Percentiles rank a stretch among this genome's conserved stretches.
Evolutionary conservation across 2,888 invertebrate species (phyloP).

Genomic region (Luffia ferchaultella): DNA sequence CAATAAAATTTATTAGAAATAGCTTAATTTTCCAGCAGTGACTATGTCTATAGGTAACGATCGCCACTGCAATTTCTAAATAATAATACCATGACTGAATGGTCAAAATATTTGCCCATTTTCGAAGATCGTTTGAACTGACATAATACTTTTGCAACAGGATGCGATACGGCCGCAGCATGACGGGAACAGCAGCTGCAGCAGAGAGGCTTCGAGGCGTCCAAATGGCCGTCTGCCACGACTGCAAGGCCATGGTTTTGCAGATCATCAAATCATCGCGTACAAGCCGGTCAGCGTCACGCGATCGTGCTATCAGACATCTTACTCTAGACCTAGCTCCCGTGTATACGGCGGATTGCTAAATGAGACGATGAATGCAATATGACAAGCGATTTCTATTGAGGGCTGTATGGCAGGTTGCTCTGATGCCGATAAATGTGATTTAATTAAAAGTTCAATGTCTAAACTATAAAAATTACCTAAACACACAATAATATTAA

Average conservation of each 20-base stretch:
- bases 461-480: too few relatives aligned
- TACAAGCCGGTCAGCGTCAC: slow-evolving; percentile 81
- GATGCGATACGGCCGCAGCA: slow-evolving; percentile 69
- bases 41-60: too few relatives aligned
- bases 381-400: background rate
- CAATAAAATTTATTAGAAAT: too few relatives aligned
- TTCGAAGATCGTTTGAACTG: too few relatives aligned
- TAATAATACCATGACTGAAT: too few relatives aligned
- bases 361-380: slow-evolving; percentile 12
- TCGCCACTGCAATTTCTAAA: too few relatives aligned
- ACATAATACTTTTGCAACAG: slow-evolving; percentile 35
- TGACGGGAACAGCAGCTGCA: slow-evolving; percentile 53
- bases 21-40: too few relatives aligned
- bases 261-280: slow-evolving; percentile 92
- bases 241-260: slow-evolving; percentile 93
- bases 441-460: too few relatives aligned
- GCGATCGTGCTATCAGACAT: slow-evolving; percentile 82
- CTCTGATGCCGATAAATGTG: too few relatives aligned
- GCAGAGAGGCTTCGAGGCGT: slow-evolving; percentile 76
- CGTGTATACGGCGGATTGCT: slow-evolving; percentile 71
- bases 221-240: slow-evolving; percentile 91
- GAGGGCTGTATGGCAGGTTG: too few relatives aligned
- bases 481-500: too few relatives aligned
- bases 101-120: too few relatives aligned
- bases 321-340: slow-evolving; percentile 86